A percentile compares a stretch with the other conserved stretches of the same genome.
Conservation (phyloP, 2,888 invertebrate species). For the Loripinus fragilis region DNA sequence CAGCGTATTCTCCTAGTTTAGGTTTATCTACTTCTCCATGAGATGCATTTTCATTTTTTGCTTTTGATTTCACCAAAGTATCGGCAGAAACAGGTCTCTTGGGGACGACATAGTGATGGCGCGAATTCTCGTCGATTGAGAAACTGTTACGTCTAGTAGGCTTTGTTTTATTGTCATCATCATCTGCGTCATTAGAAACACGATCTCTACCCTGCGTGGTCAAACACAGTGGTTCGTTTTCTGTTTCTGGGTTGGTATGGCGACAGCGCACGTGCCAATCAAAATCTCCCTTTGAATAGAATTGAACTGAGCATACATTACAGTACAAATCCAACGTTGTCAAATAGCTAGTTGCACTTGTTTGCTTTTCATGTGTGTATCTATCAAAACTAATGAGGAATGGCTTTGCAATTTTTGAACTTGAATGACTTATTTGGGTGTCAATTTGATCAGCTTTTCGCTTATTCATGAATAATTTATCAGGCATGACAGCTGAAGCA, state of each 20-base stretch:
- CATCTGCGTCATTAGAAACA: neutral
- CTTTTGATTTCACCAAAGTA: neutral
- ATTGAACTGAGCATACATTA: slow-evolving; percentile 34
- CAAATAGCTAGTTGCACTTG: neutral
- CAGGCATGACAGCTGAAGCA: neutral
- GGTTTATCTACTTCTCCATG: neutral
- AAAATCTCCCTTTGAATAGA: slow-evolving; percentile 45
- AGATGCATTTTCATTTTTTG: neutral
- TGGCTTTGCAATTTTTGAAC: too few species aligned
- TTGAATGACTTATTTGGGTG: too few species aligned
- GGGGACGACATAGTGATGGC: slow-evolving; percentile 20
- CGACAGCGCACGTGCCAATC: slow-evolving; percentile 48
- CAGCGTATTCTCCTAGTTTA: neutral
- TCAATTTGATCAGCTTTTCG: neutral
- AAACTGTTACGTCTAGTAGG: slow-evolving; percentile 51
- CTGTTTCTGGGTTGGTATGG: neutral
- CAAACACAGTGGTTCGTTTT: slow-evolving; percentile 39
- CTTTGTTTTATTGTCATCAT: neutral
- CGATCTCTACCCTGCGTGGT: slow-evolving; percentile 23
- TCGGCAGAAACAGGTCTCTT: slow-evolving; percentile 47
- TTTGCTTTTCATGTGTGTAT: neutral
- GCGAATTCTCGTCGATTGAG: slow-evolving; percentile 31
- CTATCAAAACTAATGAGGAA: too few species aligned
- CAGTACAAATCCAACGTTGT: slow-evolving; percentile 33
- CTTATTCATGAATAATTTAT: neutral